Evolutionary conservation across 2,888 invertebrate genomes (phyloP).

Genomic region (Boloria selene): DNA sequence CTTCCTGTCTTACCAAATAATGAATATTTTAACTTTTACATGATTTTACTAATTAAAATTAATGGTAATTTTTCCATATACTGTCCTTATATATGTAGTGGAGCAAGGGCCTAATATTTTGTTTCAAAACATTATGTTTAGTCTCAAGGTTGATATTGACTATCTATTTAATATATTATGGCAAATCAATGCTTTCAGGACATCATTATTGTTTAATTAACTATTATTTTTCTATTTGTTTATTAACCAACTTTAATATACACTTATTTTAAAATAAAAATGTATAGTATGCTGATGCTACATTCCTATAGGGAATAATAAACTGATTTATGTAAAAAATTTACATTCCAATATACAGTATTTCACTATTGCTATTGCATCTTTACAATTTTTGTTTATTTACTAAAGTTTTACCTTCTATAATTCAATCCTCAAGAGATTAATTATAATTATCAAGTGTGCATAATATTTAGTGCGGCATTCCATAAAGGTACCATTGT

Average conservation of each 20-base stretch:
- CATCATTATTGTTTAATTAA: no score
- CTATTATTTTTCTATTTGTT: no score
- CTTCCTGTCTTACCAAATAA: slow-evolving; percentile 55
- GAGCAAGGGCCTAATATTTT: slow-evolving; percentile 7
- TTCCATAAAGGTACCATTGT: slow-evolving; percentile 26
- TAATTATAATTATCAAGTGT: not conserved
- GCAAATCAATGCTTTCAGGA: no score
- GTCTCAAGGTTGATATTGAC: no score
- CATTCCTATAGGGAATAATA: slow-evolving; percentile 37
- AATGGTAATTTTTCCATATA: no score
- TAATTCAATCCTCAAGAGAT: not conserved
- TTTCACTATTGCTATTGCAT: slow-evolving; percentile 35
- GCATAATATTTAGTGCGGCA: slow-evolving; percentile 8
- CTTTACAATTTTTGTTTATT: slow-evolving; percentile 16
- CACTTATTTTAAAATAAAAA: not conserved
- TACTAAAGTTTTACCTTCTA: slow-evolving; percentile 8
- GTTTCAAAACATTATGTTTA: no score
- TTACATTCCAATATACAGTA: slow-evolving; percentile 42
- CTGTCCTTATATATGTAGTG: not conserved
- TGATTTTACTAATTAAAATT: no score
- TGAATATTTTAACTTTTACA: not conserved
- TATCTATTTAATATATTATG: no score
- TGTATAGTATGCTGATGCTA: slow-evolving; percentile 26
- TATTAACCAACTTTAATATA: no score
- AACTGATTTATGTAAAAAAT: slow-evolving; percentile 27